A percentile compares a stretch with the other conserved stretches of the same genome.
phyloP scores from a whole-genome alignment of 2,113 vertebrate genomes.

The Plecotus auritus region DNA sequence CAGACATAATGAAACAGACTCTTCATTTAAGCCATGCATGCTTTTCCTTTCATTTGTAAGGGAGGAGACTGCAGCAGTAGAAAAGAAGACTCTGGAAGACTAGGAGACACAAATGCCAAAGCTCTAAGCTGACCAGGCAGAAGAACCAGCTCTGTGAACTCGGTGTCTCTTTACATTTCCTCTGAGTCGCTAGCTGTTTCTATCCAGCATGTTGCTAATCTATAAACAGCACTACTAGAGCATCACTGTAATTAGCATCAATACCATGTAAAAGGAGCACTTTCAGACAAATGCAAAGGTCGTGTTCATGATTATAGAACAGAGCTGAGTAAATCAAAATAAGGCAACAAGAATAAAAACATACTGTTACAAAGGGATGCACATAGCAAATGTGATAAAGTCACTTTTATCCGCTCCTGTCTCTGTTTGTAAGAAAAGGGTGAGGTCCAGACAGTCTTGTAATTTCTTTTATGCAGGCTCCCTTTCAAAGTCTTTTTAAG shows the following conservation, averaged over 20 bases:
- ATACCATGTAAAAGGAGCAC: background rate
- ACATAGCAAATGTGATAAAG: background rate
- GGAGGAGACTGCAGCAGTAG: background rate
- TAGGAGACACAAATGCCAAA: background rate
- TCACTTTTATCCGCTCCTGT: background rate
- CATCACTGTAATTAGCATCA: slow-evolving; percentile 9
- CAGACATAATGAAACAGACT: background rate
- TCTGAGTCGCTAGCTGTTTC: background rate
- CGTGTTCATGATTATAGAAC: slow-evolving; percentile 9
- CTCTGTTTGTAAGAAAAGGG: slow-evolving; percentile 36
- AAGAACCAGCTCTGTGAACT: background rate
- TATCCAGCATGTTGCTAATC: background rate
- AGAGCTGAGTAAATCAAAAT: slow-evolving; percentile 25
- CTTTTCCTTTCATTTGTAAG: background rate
- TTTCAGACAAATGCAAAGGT: slow-evolving; percentile 28
- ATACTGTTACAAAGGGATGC: background rate
- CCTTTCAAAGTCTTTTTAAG: slow-evolving; percentile 38
- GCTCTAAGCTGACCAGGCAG: background rate
- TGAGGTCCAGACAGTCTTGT: background rate
- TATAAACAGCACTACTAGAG: background rate
- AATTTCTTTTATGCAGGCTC: slow-evolving; percentile 35
- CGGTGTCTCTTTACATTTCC: background rate
- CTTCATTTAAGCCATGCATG: background rate
- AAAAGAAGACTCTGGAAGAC: background rate
- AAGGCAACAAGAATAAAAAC: background rate